phyloP scores from a whole-genome alignment of 2,113 vertebrate genomes.

The Accipiter virgatus region DNA sequence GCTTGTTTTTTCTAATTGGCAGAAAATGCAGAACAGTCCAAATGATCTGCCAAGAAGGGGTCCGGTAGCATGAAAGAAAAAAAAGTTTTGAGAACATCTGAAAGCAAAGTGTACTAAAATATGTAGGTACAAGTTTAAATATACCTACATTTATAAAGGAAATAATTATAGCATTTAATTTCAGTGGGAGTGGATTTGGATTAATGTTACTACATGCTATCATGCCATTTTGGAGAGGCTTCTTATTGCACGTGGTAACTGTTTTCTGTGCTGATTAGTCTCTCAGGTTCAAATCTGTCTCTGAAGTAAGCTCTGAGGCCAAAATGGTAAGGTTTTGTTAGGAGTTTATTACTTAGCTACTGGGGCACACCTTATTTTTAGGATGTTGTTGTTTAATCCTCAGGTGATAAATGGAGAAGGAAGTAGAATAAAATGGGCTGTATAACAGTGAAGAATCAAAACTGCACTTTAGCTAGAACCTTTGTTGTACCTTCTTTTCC shows the following conservation, averaged over 20 bases:
- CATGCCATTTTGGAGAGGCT: neutral
- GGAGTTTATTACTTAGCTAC: neutral
- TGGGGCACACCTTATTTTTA: neutral
- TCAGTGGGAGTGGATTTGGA: neutral
- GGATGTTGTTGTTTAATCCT: neutral
- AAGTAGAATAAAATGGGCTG: neutral
- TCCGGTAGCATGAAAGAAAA: neutral
- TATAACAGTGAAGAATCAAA: neutral
- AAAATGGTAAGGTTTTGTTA: neutral
- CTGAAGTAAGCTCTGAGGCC: neutral
- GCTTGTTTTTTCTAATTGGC: neutral
- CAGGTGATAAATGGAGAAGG: neutral
- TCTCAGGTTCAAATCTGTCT: neutral
- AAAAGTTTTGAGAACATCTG: neutral
- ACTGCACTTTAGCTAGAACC: neutral
- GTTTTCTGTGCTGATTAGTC: neutral
- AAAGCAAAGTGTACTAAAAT: neutral
- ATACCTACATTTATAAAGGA: neutral
- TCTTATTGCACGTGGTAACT: neutral
- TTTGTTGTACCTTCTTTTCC: neutral
- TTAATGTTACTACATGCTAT: neutral
- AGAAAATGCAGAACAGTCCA: neutral
- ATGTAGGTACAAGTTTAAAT: neutral
- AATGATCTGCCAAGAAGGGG: neutral
- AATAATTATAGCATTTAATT: neutral